Evolutionary conservation across 92 coral and sea anemone species (phyloP), one percentile per base, ranked within the genome.

Genomic region (Heliopora coerulea): DNA sequence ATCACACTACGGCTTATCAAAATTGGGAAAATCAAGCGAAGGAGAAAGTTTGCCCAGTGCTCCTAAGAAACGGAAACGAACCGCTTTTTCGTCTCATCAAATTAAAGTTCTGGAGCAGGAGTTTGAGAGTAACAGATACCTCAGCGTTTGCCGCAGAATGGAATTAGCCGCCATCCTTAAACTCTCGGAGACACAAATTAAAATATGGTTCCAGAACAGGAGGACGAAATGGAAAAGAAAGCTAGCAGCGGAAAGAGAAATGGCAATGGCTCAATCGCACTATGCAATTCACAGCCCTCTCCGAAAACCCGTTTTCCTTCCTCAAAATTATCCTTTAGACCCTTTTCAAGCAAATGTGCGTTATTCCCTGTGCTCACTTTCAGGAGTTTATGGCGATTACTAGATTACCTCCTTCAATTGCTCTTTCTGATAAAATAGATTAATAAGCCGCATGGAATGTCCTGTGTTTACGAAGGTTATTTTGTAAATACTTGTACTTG

Each of bases 171-270:
- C 59, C 17, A 60, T 74, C 20, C 86, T 82, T 9, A 82, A 59
- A 18, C 58, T 82, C 20, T 74, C 65, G 30, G 86, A 82, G 66
- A 73, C 79, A 48, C 86, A 82, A 52, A 75, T 82, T 29, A 82
- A 82, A 57, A 82, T 82, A 13, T 82, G 86, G 86, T 82, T 82
- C 48, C 86, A 82, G 63, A 82, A 82, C 72, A 72, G 86, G 32
- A 75, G 86, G 49, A 82, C 86, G 24, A 82, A 82, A 54, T 82
- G 86, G 86, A 82, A 82, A 57, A 72, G 86, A 49, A 82, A 82
- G 50, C 86, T 82, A 9, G 82, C 86, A 24, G 73, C 86, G 11
- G 86, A 82, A 49, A 77, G 73, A 73, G 82, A 82, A 40, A 74
- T 82, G 35, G 67, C 65, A 1, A 59, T 82, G 49, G 72, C 81